phyloP scores from a whole-genome alignment of 2,113 vertebrate genomes.

The Greenwoodochromis staneri region DNA sequence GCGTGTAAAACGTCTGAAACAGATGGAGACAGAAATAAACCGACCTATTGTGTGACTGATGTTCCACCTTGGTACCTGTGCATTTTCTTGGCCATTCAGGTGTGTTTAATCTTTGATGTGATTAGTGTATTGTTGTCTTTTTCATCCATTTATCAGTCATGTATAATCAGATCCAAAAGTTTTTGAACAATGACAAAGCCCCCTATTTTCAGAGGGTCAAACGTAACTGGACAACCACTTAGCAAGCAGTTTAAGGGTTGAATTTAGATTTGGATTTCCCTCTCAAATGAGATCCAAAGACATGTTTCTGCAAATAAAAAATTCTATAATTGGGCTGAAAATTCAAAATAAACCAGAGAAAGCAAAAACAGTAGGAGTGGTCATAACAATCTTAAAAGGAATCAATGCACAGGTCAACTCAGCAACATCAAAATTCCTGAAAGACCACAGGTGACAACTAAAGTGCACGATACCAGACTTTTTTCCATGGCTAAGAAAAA shows the following conservation, averaged over 20 bases:
- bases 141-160: background rate
- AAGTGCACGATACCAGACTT: background rate
- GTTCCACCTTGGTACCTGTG: conserved; percentile 89
- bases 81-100: conserved; percentile 87
- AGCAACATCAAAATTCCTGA: background rate
- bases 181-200: background rate
- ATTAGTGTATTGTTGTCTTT: background rate
- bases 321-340: background rate
- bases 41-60: conserved; percentile 78
- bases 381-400: rapidly evolving
- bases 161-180: background rate
- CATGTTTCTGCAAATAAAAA: background rate
- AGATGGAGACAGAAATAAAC: conserved; percentile 31
- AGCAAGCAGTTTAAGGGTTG: background rate
- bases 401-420: background rate
- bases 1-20: background rate
- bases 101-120: background rate
- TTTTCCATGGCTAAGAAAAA: background rate
- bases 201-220: background rate
- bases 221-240: rapidly evolving
- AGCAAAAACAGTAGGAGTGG: background rate
- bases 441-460: background rate
- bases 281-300: background rate
- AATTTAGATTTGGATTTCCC: background rate
- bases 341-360: background rate